Evolutionary conservation across 2,113 vertebrate species (phyloP).

Genomic region (Lophius piscatorius): DNA sequence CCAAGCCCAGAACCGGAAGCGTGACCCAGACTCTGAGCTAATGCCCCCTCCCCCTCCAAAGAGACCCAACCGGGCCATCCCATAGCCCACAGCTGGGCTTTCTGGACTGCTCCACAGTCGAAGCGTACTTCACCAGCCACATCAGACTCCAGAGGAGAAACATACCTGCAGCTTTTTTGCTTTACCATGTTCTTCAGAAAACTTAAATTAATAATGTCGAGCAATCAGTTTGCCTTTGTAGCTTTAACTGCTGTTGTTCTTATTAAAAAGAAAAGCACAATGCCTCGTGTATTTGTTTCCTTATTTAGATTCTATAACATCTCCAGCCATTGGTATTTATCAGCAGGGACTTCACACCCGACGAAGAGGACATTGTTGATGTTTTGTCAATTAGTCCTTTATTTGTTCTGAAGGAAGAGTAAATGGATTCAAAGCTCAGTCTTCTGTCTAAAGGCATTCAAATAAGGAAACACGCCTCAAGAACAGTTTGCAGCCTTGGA

Average conservation of each 20-base stretch:
- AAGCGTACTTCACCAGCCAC: slow-evolving; percentile 49
- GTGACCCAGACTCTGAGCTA: slow-evolving; percentile 91
- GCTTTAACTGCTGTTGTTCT: slow-evolving; percentile 71
- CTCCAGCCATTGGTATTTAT: slow-evolving; percentile 55
- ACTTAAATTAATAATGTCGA: slow-evolving; percentile 35
- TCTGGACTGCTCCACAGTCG: slow-evolving; percentile 63
- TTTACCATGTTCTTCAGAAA: slow-evolving; percentile 39
- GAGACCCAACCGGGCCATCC: slow-evolving; percentile 81
- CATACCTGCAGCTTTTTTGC: slow-evolving; percentile 41
- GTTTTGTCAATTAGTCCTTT: slow-evolving; percentile 49
- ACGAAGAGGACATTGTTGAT: slow-evolving; percentile 53
- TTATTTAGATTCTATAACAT: slow-evolving; percentile 59
- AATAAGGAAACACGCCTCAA: neutral
- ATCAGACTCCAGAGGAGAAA: slow-evolving; percentile 37
- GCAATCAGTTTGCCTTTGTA: slow-evolving; percentile 60
- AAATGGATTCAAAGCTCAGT: slow-evolving; percentile 38
- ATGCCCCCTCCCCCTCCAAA: slow-evolving; percentile 98
- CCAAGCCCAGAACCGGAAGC: slow-evolving; percentile 84
- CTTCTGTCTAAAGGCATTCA: slow-evolving; percentile 32
- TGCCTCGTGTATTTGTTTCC: slow-evolving; percentile 44
- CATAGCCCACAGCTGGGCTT: slow-evolving; percentile 61
- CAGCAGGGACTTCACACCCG: slow-evolving; percentile 33
- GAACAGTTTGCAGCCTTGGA: slow-evolving; percentile 3
- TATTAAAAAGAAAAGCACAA: slow-evolving; percentile 65
- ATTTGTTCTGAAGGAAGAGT: slow-evolving; percentile 58